These are phyloP conservation scores for Cephus runcator DNA, from an alignment of 2,888 invertebrate genomes.

Conservation along the genomic window DNA sequence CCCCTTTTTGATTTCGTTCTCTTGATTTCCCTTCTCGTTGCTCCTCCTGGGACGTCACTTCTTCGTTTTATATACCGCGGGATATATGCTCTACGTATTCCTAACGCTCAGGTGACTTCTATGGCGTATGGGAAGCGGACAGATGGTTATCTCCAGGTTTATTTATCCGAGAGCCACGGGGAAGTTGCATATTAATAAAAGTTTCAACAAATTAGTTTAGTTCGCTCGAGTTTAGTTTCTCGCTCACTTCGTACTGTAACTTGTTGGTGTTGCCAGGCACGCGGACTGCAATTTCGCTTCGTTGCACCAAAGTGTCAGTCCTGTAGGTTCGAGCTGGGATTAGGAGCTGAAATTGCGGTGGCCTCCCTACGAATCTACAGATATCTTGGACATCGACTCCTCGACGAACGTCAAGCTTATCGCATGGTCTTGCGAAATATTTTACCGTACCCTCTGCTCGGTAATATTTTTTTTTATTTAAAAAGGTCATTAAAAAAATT, in stretches of 20 bases:
- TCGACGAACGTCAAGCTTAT: not conserved
- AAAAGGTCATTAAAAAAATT: not conserved
- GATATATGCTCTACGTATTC: not conserved
- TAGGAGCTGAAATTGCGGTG: not conserved
- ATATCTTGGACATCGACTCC: not conserved
- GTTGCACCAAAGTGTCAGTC: not conserved
- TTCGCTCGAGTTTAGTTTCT: constrained; percentile 36
- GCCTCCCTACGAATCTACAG: not conserved
- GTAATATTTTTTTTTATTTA: not conserved
- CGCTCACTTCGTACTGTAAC: constrained; percentile 27
- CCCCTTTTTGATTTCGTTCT: not conserved
- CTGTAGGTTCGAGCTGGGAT: not conserved
- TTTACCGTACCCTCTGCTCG: not conserved
- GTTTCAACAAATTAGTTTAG: constrained; percentile 53
- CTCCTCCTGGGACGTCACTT: not conserved
- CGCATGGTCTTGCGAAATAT: not conserved
- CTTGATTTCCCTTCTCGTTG: not conserved
- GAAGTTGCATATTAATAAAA: constrained; percentile 56
- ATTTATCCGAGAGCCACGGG: constrained; percentile 36
- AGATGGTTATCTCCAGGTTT: constrained; percentile 43
- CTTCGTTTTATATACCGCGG: not conserved
- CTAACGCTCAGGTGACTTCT: not conserved
- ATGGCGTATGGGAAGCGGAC: constrained; percentile 17
- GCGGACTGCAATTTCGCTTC: not conserved
- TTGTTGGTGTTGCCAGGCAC: constrained; percentile 23